Evolutionary conservation across 2,797 vertebrate genomes (phyloP).

Genomic region (Gadopsis bispinosus): DNA sequence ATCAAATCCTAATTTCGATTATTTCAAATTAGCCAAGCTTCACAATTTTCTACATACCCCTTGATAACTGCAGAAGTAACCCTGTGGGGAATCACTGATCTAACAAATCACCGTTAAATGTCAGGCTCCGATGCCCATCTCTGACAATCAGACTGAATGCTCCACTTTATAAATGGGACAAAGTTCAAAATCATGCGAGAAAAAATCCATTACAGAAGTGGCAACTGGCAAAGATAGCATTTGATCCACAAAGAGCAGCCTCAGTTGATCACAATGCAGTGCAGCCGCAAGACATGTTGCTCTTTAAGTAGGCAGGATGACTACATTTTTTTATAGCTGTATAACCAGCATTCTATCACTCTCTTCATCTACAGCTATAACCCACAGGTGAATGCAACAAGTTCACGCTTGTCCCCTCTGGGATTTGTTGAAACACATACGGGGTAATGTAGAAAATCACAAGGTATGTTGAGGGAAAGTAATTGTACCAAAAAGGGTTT

Average conservation of each 20-base stretch:
- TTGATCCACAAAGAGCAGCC: conserved; percentile 11
- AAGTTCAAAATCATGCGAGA: background rate
- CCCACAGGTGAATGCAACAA: conserved; percentile 66
- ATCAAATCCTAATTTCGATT: too few species aligned
- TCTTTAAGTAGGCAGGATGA: conserved; percentile 25
- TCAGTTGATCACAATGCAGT: background rate
- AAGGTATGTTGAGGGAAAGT: conserved; percentile 8
- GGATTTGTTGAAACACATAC: conserved; percentile 75
- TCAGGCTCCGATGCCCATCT: conserved; percentile 34
- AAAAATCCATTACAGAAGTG: conserved; percentile 2
- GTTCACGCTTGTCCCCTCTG: conserved; percentile 60
- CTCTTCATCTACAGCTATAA: conserved; percentile 43
- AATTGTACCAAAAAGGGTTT: background rate
- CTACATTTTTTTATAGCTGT: conserved; percentile 39
- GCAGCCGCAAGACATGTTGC: conserved; percentile 1
- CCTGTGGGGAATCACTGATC: background rate
- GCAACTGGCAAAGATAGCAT: background rate
- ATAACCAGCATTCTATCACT: conserved; percentile 51
- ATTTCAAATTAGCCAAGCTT: too few species aligned
- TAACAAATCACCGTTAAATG: background rate
- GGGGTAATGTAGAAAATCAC: conserved; percentile 40
- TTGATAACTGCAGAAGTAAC: too few species aligned
- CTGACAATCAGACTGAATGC: conserved; percentile 14
- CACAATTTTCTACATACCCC: too few species aligned
- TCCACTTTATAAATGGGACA: conserved; percentile 13